These are phyloP conservation scores for Riparia riparia DNA, from an alignment of 2,113 vertebrate species.

Conservation along the genomic window DNA sequence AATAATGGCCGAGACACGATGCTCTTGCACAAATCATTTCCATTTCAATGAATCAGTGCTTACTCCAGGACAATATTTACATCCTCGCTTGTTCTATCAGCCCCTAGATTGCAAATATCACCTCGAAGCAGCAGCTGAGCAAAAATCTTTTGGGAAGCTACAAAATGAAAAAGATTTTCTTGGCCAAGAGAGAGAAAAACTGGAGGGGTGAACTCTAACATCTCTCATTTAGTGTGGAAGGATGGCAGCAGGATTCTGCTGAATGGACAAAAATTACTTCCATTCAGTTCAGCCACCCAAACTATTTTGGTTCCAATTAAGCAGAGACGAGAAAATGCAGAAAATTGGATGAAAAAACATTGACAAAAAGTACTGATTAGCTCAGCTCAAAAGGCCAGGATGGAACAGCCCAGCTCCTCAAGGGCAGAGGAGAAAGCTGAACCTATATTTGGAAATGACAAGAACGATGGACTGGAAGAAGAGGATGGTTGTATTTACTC, in stretches of 20 bases:
- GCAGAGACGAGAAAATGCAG: neutral
- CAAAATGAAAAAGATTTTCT: neutral
- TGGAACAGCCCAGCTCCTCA: neutral
- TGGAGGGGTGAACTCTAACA: neutral
- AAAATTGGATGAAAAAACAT: neutral
- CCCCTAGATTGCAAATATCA: neutral
- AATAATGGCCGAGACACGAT: neutral
- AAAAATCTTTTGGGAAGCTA: neutral
- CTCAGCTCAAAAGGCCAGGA: neutral
- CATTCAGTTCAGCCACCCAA: neutral
- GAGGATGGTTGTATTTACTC: neutral
- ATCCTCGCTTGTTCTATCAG: neutral
- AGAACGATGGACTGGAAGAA: neutral
- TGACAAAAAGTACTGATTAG: constrained; percentile 10
- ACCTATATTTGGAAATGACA: neutral
- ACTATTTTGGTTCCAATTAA: constrained; percentile 32
- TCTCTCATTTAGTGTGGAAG: neutral
- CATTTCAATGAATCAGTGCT: neutral
- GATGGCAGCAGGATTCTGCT: neutral
- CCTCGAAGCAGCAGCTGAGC: neutral
- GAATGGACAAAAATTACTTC: constrained; percentile 4
- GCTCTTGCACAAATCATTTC: constrained; percentile 14
- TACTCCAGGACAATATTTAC: constrained; percentile 29
- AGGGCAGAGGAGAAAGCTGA: neutral
- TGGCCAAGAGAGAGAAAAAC: neutral